Conservation (phyloP, 2,113 vertebrate species). For the Serinus canaria region DNA sequence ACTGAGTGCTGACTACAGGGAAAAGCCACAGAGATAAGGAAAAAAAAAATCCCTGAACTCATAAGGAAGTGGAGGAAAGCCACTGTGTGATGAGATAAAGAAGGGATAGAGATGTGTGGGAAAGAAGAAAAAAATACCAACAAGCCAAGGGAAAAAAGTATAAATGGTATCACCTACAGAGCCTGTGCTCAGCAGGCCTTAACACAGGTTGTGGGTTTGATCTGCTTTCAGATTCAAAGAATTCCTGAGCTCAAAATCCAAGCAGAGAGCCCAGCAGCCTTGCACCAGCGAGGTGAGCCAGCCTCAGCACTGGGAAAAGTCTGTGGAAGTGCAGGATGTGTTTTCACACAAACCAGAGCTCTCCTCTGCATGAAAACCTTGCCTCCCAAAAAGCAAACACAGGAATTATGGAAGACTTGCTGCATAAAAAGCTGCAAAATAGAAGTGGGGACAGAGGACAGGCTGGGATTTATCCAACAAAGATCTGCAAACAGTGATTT, state of each 20-base stretch:
- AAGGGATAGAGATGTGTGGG: not conserved
- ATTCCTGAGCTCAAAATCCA: not conserved
- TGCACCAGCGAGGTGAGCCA: not conserved
- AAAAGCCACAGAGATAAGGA: constrained; percentile 31
- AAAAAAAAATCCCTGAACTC: not conserved
- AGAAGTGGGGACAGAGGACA: not conserved
- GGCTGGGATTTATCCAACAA: not conserved
- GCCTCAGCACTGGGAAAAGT: not conserved
- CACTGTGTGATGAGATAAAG: constrained; percentile 50
- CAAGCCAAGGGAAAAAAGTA: not conserved
- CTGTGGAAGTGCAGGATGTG: not conserved
- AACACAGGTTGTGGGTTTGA: not conserved
- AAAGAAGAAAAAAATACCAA: not conserved
- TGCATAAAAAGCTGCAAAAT: not conserved
- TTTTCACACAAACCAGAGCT: not conserved
- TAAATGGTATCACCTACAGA: not conserved
- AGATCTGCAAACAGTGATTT: not conserved
- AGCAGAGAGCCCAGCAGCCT: not conserved
- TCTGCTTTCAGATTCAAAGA: not conserved
- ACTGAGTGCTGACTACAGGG: constrained; percentile 39
- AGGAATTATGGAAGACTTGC: not conserved
- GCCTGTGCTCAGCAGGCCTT: not conserved
- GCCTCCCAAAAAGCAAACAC: not conserved
- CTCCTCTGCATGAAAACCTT: not conserved
- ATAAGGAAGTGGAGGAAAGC: constrained; percentile 52